Base-by-base conservation (phyloP, 2,888 invertebrate species). In the Macrosoma leucophasiata region DNA sequence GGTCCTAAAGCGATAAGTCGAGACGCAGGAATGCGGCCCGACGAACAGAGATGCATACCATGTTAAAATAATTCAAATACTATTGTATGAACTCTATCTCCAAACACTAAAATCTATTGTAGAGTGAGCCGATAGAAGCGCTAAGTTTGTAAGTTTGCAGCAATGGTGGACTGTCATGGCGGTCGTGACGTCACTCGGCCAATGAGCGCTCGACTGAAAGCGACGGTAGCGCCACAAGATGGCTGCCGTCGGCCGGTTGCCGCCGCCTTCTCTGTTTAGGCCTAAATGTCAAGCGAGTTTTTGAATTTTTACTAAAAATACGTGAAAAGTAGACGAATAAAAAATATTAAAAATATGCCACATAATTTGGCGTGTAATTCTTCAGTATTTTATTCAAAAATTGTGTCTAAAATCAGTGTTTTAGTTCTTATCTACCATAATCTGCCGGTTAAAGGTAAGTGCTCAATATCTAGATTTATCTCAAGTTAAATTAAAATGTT, bases 161-260 rank as follows among this genome's bases (percentile, higher is more conserved):
- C 68, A 74, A 77, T 78, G 79, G 79, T 64, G 64, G 72, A 69
- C 69, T 68, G 78, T 75, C 75, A 81, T 79, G 78, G 77, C 75
- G 77, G 61, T 67, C 52, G 68, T 79, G 82, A 82, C 81, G 82
- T 81, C 81, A 82, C 64, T 75, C 75, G 58, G 55, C 82, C 82
- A 82, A 82, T 82, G 72, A 76, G 77, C 74, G 68, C 57, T 38
- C 48, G 39, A 37, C 48, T 59, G 63, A 54, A 55, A 60, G 73
- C 79, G 81, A 81, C 67, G 58, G 65, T 65, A 79, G 81, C 82
- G 82, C 79, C 81, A 77, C 82, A 81, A 84, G 60, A 84, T 82
- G 84, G 82, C 84, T 62, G 77, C 78, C 79, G 75, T 52, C 75
- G 73, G 73, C 50, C 60, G 50, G 42, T 59, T 59, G 70, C 75